Base-by-base conservation (phyloP, 2,113 vertebrate genomes). In the Meleagris gallopavo region DNA sequence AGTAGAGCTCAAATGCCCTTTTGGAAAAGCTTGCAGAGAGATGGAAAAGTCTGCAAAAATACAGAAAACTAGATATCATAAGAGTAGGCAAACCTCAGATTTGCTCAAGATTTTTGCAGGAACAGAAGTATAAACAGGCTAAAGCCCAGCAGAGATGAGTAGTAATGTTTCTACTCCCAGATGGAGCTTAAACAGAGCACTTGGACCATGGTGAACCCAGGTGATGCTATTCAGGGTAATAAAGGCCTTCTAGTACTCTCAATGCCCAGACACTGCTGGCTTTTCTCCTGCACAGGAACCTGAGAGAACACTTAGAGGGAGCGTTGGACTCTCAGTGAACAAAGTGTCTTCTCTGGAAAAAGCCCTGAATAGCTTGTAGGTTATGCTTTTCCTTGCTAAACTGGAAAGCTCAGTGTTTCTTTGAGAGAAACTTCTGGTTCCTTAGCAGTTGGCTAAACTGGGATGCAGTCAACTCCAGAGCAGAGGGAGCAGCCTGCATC, bases 241-340 rank as follows among this genome's bases (percentile, higher is more conserved):
- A 34, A 72, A 75, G 38, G 13, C 57, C 20, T 43, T 3, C 54
- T 40, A 43, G 16, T n/a, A 58, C 20, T 3, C 24, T 58, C 45
- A 32, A 14, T 10, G 9, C 24, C 13, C 9, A 54, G 20, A 69
- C 8, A 40, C 15, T 2, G 2, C 8, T 46, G 58, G 9, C 2
- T 2, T 70, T 15, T 32, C 15, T 62, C 27, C 4, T 66, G 24
- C 8, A 25, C 2, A 30, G 4, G 16, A 34, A 50, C 3, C 36
- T 45, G 24, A 24, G n/a, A 36, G 34, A 10, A 1, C 13, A 6
- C 45, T 9, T 4, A 22, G 32, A 43, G 14, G 5, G 17, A 57
- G 55, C 11, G 30, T 18, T 11, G 16, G 17, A 30, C 3, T 2
- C 0, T 12, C 3, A 10, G 1, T 24, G 4, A 43, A 11, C 3